A percentile compares a stretch with the other conserved stretches of the same genome.
Evolutionary conservation across 2,113 vertebrate species (phyloP).

Genomic region (Bos taurus): DNA sequence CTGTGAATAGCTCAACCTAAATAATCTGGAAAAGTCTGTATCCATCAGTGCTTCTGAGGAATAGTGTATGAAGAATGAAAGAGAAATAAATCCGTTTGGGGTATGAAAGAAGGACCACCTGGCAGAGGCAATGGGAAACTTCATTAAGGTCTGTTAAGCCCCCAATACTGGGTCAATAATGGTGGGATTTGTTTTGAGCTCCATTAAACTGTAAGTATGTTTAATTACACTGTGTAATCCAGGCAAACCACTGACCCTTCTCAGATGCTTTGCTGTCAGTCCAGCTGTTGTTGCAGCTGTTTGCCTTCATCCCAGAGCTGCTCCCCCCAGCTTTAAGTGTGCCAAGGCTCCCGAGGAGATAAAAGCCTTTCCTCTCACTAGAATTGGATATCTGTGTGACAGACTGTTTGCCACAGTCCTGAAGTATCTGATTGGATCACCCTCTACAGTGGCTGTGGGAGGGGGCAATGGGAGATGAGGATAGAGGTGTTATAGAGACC

Average conservation of each 20-base stretch:
- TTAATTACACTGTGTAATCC: constrained; percentile 2
- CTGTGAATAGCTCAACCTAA: background rate
- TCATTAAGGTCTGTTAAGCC: constrained; percentile 19
- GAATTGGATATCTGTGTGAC: background rate
- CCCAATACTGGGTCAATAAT: constrained; percentile 40
- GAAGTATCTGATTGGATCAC: background rate
- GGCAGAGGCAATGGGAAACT: constrained; percentile 6
- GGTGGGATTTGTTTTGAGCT: constrained; percentile 43
- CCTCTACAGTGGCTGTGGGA: background rate
- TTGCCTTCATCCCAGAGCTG: background rate
- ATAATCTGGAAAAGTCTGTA: background rate
- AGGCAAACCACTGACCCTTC: background rate
- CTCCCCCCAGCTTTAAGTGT: background rate
- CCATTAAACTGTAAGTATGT: background rate
- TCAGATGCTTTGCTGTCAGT: background rate
- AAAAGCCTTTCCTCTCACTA: background rate
- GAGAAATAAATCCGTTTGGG: background rate
- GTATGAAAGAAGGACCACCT: background rate
- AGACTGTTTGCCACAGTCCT: background rate
- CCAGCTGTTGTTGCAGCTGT: constrained; percentile 24
- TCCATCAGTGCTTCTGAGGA: background rate
- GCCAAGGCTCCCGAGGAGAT: background rate
- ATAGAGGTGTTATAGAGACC: background rate
- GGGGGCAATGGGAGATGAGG: background rate
- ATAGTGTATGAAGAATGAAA: background rate